A percentile compares a stretch with the other conserved stretches of the same genome.
phyloP scores from a whole-genome alignment of 2,797 vertebrate genomes.

The Simalia tracyae region DNA sequence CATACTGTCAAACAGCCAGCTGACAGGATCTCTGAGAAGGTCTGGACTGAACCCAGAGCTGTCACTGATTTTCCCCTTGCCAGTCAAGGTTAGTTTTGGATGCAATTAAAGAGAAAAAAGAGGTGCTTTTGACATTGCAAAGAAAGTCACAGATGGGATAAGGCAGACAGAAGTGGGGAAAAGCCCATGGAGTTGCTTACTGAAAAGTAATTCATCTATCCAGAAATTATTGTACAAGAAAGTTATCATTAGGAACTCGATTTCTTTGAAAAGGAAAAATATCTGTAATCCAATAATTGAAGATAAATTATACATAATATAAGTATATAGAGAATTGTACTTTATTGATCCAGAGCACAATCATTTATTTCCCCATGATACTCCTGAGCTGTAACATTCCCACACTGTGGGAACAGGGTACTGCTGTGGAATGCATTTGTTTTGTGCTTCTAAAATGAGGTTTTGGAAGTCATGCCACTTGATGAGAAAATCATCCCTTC shows the following conservation, averaged over 20 bases:
- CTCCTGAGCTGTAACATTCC: not conserved
- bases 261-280: rapidly evolving
- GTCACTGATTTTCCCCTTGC: conserved; percentile 85
- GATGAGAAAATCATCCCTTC: not conserved
- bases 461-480: not conserved
- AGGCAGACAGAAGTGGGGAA: conserved; percentile 23
- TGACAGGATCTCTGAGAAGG: conserved; percentile 91
- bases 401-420: not conserved
- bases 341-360: not conserved
- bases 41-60: conserved; percentile 91
- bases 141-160: conserved; percentile 45
- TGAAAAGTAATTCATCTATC: not conserved
- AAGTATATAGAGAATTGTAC: not conserved
- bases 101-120: conserved; percentile 74
- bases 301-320: not conserved
- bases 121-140: conserved; percentile 72
- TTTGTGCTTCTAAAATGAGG: not conserved
- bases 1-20: conserved; percentile 93
- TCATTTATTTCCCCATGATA: not conserved
- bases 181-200: not conserved
- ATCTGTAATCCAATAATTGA: not conserved
- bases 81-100: conserved; percentile 78
- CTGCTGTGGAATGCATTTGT: not conserved
- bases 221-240: not conserved
- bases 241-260: not conserved